phyloP scores from a whole-genome alignment of 2,797 vertebrate species.

The Rhadinocentrus ornatus region DNA sequence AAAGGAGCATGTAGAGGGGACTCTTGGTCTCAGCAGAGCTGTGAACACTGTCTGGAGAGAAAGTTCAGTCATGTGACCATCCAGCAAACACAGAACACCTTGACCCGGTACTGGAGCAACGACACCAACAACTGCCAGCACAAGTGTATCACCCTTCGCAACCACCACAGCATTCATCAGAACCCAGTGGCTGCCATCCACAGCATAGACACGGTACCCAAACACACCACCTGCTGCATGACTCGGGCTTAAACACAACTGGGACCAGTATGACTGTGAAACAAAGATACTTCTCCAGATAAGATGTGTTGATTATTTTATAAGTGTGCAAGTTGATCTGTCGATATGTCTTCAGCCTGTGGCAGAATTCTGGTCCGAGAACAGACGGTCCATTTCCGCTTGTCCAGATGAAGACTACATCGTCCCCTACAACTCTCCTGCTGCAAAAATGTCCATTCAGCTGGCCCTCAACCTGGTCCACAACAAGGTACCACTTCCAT shows the following conservation, averaged over 20 bases:
- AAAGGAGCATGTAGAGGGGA: slow-evolving; percentile 83
- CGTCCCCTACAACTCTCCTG: slow-evolving; percentile 70
- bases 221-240: no score
- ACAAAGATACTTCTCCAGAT: no score
- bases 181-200: slow-evolving; percentile 69
- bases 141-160: slow-evolving; percentile 40
- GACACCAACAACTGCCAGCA: slow-evolving; percentile 82
- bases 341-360: slow-evolving; percentile 34
- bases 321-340: no score
- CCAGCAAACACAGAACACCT: slow-evolving; percentile 81
- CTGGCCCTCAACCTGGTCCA: slow-evolving; percentile 79
- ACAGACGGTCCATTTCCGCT: slow-evolving; percentile 68
- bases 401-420: slow-evolving; percentile 69
- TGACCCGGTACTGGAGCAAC: slow-evolving; percentile 93
- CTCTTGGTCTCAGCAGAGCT: slow-evolving; percentile 82
- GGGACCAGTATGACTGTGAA: no score
- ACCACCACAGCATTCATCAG: slow-evolving; percentile 27
- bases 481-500: slow-evolving; percentile 65
- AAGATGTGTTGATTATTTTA: no score
- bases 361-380: slow-evolving; percentile 69
- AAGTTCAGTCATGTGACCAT: slow-evolving; percentile 62
- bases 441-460: slow-evolving; percentile 67
- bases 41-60: slow-evolving; percentile 82
- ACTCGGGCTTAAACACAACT: no score
- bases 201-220: slow-evolving; percentile 69